A percentile compares a stretch with the other conserved stretches of the same genome.
phyloP scores from a whole-genome alignment of 1,140 invertebrate species.

The Helicoverpa zea region DNA sequence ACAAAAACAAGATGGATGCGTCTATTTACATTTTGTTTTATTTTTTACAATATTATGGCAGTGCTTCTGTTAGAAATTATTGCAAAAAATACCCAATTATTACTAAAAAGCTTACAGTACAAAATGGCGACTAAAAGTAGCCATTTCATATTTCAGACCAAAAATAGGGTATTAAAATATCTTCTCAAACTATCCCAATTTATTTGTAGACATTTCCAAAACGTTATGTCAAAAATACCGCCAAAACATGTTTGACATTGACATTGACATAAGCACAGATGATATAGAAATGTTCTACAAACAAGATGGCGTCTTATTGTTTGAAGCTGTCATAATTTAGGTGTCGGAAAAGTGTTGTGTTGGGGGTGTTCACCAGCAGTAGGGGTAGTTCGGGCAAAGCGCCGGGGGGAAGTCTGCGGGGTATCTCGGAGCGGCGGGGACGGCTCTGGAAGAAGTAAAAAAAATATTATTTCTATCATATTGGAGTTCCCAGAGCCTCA shows the following conservation, averaged over 20 bases:
- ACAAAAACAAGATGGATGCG: conserved; percentile 50
- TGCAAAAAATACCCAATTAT: conserved; percentile 12
- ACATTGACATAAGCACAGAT: conserved; percentile 26
- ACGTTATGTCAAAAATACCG: no score
- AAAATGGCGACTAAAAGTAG: not conserved
- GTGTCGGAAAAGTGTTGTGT: conserved; percentile 8
- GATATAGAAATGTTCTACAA: conserved; percentile 1
- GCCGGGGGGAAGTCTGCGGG: conserved; percentile 83
- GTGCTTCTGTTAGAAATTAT: conserved; percentile 11
- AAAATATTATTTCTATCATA: no score
- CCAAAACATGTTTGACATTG: not conserved
- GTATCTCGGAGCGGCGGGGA: conserved; percentile 51
- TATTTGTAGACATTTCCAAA: not conserved
- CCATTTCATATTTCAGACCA: not conserved
- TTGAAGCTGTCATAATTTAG: conserved; percentile 9
- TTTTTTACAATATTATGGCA: conserved; percentile 68
- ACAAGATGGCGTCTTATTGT: not conserved
- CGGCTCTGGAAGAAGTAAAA: conserved; percentile 63
- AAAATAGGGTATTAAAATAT: no score
- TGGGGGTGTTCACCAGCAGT: conserved; percentile 82
- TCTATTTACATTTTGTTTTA: conserved; percentile 60
- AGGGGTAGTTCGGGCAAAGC: conserved; percentile 88
- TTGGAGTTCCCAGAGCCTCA: no score
- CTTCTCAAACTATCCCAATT: not conserved
- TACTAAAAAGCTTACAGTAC: not conserved